These are phyloP conservation scores for Ridgeia piscesae DNA, from an alignment of 1,140 invertebrate species.

Conservation along the genomic window DNA sequence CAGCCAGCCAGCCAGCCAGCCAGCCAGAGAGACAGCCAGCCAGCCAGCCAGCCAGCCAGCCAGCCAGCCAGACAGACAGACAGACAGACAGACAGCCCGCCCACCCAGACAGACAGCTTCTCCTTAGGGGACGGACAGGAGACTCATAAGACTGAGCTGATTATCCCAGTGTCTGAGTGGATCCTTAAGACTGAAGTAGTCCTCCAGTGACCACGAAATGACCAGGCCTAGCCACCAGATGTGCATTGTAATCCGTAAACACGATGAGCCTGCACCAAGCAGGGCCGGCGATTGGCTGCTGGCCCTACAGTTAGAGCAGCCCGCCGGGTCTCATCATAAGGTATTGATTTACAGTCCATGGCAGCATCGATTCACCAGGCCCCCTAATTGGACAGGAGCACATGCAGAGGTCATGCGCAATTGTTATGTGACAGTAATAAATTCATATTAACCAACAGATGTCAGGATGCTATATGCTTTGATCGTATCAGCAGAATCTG, in stretches of 20 bases:
- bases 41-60: background rate
- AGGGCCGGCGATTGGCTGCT: background rate
- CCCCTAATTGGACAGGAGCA: background rate
- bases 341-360: background rate
- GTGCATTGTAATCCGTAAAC: background rate
- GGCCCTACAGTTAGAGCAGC: background rate
- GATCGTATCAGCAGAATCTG: background rate
- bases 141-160: background rate
- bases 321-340: background rate
- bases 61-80: background rate
- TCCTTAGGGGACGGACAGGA: too few relatives aligned
- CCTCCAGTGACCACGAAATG: background rate
- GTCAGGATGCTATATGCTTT: too few relatives aligned
- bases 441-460: background rate
- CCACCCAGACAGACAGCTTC: background rate
- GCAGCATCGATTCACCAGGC: background rate
- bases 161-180: background rate
- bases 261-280: background rate
- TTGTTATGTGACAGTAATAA: background rate
- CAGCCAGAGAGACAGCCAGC: background rate
- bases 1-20: background rate
- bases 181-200: background rate
- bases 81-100: too few relatives aligned
- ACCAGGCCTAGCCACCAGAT: background rate
- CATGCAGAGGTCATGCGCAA: background rate